Percentiles rank a stretch among this genome's conserved stretches.
Conservation (phyloP, 2,797 vertebrate genomes). For the Myotis planiceps region DNA sequence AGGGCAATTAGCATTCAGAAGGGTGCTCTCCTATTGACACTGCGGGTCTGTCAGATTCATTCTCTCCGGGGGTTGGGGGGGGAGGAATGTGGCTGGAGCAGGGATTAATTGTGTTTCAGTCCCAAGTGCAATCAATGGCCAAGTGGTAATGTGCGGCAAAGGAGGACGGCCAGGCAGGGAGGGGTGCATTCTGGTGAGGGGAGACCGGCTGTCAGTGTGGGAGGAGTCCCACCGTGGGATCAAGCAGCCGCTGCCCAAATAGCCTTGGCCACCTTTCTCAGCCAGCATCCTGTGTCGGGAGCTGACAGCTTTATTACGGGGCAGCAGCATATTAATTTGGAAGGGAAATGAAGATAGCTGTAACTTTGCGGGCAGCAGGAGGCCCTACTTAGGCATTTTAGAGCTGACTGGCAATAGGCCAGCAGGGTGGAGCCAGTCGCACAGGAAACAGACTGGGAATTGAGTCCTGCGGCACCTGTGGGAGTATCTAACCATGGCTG, state of each 20-base stretch:
- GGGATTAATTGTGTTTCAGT: constrained; percentile 44
- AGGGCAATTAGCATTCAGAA: constrained; percentile 60
- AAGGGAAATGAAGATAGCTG: constrained; percentile 54
- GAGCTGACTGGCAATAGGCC: constrained; percentile 12
- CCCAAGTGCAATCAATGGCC: not conserved
- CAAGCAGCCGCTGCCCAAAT: not conserved
- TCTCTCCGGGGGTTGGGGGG: not conserved
- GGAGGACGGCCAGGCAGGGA: not conserved
- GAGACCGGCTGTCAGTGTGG: not conserved
- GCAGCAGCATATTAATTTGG: constrained; percentile 60
- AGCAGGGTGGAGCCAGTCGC: not conserved
- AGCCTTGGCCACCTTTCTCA: constrained; percentile 4
- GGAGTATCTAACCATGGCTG: not conserved
- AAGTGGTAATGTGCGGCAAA: not conserved
- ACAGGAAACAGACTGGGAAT: constrained; percentile 28
- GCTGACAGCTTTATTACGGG: constrained; percentile 52
- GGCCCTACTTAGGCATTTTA: constrained; percentile 20
- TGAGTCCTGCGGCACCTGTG: constrained; percentile 39
- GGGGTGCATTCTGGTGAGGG: not conserved
- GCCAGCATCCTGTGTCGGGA: constrained; percentile 27
- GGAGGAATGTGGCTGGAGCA: constrained; percentile 10
- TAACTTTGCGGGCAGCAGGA: not conserved
- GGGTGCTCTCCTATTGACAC: not conserved
- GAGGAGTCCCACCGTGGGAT: not conserved
- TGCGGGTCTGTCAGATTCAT: constrained; percentile 57